Base-by-base conservation (phyloP, 2,797 vertebrate species). In the Sphenopsis melanotis region DNA sequence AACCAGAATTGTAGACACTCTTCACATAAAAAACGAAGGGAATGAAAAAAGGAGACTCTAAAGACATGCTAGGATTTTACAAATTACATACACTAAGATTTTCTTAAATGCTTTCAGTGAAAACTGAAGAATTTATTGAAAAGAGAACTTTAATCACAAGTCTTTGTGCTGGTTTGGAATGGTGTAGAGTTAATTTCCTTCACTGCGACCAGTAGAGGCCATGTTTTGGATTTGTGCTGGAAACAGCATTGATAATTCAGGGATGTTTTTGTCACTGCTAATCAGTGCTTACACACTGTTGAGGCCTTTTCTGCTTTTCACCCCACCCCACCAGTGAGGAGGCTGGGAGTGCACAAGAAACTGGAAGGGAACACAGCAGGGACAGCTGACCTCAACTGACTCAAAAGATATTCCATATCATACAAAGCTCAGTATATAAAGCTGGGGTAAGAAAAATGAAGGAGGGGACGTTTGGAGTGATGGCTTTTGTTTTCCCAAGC, bases 241-340 rank as follows among this genome's bases (percentile, higher is more conserved):
- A 53, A 65, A 46, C 11, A 47, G 17, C 2, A 4, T 2, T 24
- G 65, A 36, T 36, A 83, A 65, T 19, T 70, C 10, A 9, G 64
- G 57, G 71, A 57, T 64, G 50, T 57, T 89, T 89, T 19, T 34
- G 36, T 34, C 24, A 15, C 23, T 44, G 23, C 42, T 50, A 17
- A 50, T 20, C 70, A 76, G 49, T 1, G 9, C 37, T 63, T 30
- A n/a, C 20, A 52, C 30, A 53, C 15, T 32, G 59, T 2, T 3
- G 8, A 65, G 11, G 34, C 15, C 34, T 41, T 41, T 82, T 20
- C 34, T 71, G 39, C 26, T 71, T 24, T 30, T 44, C n/a, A 50
- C 5, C 8, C 5, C 44, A 20, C 10, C 21, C 6, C 37, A 44
- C 5, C 18, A 46, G 26, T 0, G 4, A 53, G 39, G 22, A 59